Base-by-base conservation (phyloP, 2,797 vertebrate species). In the Pantherophis vulpinus region DNA sequence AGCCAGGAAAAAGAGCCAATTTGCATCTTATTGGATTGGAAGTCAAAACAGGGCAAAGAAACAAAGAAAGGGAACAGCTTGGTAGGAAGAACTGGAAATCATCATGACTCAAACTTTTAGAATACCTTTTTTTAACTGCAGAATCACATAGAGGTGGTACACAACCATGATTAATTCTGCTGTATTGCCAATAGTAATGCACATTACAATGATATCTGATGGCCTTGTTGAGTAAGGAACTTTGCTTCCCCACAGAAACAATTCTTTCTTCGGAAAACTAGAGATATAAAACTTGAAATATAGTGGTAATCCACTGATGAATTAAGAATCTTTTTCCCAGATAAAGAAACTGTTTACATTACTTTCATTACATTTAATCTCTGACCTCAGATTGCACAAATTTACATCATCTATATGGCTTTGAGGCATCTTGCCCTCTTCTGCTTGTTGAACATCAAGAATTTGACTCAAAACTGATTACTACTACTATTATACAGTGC, bases 1-100 rank as follows among this genome's bases (percentile, higher is more conserved):
- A 90, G 61, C 60, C 88, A 94, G 88, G 9, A 92, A 87, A n/a
- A 92, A 20, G 51, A 61, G 86, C 92, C 93, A 93, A 58, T 86
- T 91, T 94, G 86, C 18, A 37, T 93, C 42, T 91, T 54, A 32
- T 55, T 54, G 9, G 59, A 25, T 70, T 89, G 51, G 70, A 66
- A 91, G 66, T 32, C 32, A 25, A 56, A 59, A 4, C 14, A 74
- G 29, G 74, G 74, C 56, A 63, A 55, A 70, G 29, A 66, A 91
- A 66, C 70, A 92, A 89, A 79, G 89, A n/a, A 60, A 89, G 25
- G 25, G 88, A 93, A 88, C 54, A 32, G 66, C 23, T 58, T 66
- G 20, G 11, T 18, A 70, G 90, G 60, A 94, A 59, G 59, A 58
- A 66, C 70, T n/a, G 37, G 54, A 90, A 63, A 93, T 70, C 56